These are phyloP conservation scores for Aspidiotus rigidus DNA, from an alignment of 2,888 invertebrate species.

Conservation along the genomic window DNA sequence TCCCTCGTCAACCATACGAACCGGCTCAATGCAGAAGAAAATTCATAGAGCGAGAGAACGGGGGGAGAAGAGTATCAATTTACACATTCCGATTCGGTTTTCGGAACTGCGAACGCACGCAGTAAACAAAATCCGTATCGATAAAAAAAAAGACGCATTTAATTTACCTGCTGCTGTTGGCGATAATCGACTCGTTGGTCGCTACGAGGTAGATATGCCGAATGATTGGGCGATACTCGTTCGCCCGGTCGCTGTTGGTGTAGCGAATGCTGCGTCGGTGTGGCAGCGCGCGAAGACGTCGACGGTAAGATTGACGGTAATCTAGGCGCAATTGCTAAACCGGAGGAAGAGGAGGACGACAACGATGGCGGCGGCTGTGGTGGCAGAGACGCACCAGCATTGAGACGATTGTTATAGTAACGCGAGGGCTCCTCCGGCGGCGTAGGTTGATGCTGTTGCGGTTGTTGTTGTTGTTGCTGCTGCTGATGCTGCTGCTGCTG, in stretches of 20 bases:
- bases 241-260: conserved; percentile 22
- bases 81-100: too few relatives aligned
- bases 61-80: too few relatives aligned
- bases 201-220: conserved; percentile 10
- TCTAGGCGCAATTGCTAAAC: conserved; percentile 40
- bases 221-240: conserved; percentile 24
- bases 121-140: too few relatives aligned
- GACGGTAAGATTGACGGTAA: conserved; percentile 38
- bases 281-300: conserved; percentile 1
- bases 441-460: not conserved
- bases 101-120: too few relatives aligned
- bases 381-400: conserved; percentile 20
- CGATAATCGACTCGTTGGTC: conserved; percentile 17
- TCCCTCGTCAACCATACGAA: not conserved
- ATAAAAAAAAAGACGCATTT: not conserved
- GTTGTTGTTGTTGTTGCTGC: not conserved
- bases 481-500: conserved; percentile 1
- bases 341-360: conserved; percentile 15
- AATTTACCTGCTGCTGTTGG: conserved; percentile 22
- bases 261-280: conserved; percentile 19
- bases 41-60: too few relatives aligned
- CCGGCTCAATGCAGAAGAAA: too few relatives aligned
- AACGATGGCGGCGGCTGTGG: conserved; percentile 38
- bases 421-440: conserved; percentile 6
- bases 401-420: conserved; percentile 6